Evolutionary conservation across 2,888 invertebrate species (phyloP).

Genomic region (Drosophila aldrichi): DNA sequence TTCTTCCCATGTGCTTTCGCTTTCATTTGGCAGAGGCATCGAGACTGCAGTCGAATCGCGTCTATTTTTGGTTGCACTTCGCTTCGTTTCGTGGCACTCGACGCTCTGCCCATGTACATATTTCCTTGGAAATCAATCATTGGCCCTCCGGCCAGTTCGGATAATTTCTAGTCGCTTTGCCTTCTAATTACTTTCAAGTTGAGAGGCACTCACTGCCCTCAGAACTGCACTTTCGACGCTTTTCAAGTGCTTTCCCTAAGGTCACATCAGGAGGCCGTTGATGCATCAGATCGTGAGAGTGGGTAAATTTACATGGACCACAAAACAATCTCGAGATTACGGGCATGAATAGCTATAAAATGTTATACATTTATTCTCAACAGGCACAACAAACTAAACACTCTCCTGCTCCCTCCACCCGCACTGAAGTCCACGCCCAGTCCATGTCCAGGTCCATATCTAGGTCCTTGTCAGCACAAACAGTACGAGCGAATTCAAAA

Average conservation of each 20-base stretch:
- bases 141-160: conserved; percentile 51
- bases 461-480: conserved; percentile 34
- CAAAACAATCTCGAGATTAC: conserved; percentile 76
- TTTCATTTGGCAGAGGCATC: conserved; percentile 43
- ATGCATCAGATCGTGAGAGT: conserved; percentile 11
- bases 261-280: conserved; percentile 8
- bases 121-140: conserved; percentile 78
- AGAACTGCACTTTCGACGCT: conserved; percentile 10
- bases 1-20: conserved; percentile 55
- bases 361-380: conserved; percentile 74
- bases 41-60: conserved; percentile 56
- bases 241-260: conserved; percentile 63
- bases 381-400: conserved; percentile 48
- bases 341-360: conserved; percentile 72
- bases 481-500: conserved; percentile 22
- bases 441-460: neutral
- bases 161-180: conserved; percentile 76
- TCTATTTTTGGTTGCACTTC: conserved; percentile 66
- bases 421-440: too few relatives aligned
- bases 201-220: conserved; percentile 45
- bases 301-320: conserved; percentile 67
- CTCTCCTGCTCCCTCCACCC: neutral
- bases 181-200: conserved; percentile 77
- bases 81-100: conserved; percentile 52
- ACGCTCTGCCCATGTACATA: conserved; percentile 26